phyloP scores from a whole-genome alignment of 53 echinoderm and acorn worm species.

The Arbacia lixula region DNA sequence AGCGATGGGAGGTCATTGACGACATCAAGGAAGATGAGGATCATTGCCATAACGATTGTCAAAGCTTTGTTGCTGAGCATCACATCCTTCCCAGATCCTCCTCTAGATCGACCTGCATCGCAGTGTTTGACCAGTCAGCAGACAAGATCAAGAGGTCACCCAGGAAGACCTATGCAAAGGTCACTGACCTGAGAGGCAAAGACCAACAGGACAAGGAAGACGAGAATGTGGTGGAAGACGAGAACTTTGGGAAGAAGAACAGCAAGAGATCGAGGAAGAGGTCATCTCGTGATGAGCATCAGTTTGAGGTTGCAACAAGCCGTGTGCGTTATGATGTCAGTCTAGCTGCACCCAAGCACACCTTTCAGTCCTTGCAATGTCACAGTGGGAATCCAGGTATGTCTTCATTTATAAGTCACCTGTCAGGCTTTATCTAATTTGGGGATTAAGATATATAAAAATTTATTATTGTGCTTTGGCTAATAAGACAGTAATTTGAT shows the following conservation, averaged over 20 bases:
- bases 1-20: slow-evolving; percentile 55
- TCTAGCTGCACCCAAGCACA: slow-evolving; percentile 16
- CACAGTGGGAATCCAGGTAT: slow-evolving; percentile 11
- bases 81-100: not conserved
- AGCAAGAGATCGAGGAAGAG: slow-evolving; percentile 31
- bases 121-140: slow-evolving; percentile 30
- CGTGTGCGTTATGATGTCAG: slow-evolving; percentile 39
- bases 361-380: slow-evolving; percentile 7
- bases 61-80: slow-evolving; percentile 40
- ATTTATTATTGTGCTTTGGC: no score
- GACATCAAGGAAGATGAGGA: slow-evolving; percentile 11
- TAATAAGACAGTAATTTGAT: no score
- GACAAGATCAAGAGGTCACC: not conserved
- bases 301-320: not conserved
- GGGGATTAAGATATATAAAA: no score
- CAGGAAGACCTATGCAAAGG: slow-evolving; percentile 38
- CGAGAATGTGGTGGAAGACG: slow-evolving; percentile 1
- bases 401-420: no score
- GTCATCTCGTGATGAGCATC: not conserved
- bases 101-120: not conserved
- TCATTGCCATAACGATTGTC: slow-evolving; percentile 19
- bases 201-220: not conserved
- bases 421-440: no score
- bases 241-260: slow-evolving; percentile 51
- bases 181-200: not conserved